Evolutionary conservation across 2,797 vertebrate genomes (phyloP).

Genomic region (Alosa sapidissima): DNA sequence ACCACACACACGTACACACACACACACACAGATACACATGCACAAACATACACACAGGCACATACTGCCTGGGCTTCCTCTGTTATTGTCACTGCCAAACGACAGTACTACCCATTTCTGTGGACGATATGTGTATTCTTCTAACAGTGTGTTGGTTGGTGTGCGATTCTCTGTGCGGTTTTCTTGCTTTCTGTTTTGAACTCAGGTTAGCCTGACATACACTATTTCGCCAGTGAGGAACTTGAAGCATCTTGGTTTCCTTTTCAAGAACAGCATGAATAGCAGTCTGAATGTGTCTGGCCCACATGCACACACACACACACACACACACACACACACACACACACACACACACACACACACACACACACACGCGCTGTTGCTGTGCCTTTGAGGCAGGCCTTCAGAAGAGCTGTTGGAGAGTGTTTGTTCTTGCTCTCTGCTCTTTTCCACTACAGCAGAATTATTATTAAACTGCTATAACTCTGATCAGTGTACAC

Average conservation of each 20-base stretch:
- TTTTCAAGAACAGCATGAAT: constrained; percentile 12
- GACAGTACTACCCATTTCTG: neutral
- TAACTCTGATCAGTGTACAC: neutral
- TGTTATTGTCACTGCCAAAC: neutral
- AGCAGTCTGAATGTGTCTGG: constrained; percentile 2
- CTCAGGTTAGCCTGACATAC: constrained; percentile 22
- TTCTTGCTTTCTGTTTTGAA: neutral
- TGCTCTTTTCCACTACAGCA: neutral
- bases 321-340: neutral
- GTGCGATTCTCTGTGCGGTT: neutral
- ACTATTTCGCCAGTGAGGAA: neutral
- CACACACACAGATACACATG: constrained; percentile 8
- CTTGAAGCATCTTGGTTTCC: constrained; percentile 4
- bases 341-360: neutral
- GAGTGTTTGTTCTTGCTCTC: neutral
- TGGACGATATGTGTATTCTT: neutral
- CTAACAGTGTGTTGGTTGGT: neutral
- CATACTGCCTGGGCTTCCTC: neutral
- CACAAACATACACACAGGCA: neutral
- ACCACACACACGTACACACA: too few relatives aligned
- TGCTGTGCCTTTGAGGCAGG: constrained; percentile 1
- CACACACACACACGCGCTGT: neutral
- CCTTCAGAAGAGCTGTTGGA: neutral
- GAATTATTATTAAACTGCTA: neutral
- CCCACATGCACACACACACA: neutral